phyloP scores from a whole-genome alignment of 2,888 invertebrate genomes.

The Erebia aethiops region DNA sequence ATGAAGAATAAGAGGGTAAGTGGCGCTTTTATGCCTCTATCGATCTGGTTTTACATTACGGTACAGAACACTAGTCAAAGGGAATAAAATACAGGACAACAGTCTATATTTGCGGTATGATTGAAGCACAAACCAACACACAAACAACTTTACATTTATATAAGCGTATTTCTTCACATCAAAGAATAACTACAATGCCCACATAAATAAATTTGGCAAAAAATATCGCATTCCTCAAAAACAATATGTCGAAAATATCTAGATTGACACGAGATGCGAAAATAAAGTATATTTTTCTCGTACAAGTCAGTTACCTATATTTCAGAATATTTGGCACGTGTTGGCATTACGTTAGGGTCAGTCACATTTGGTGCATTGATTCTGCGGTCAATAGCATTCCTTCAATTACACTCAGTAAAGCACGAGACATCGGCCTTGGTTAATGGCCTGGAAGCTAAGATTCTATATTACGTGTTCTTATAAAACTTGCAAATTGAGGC shows the following conservation, averaged over 20 bases:
- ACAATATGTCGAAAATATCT: constrained; percentile 1
- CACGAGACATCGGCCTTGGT: too few species aligned
- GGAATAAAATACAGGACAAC: too few species aligned
- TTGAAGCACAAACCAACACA: neutral
- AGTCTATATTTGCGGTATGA: too few species aligned
- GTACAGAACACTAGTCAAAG: too few species aligned
- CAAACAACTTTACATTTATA: neutral
- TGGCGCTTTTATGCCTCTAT: too few species aligned
- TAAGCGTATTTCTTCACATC: neutral
- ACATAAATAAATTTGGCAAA: constrained; percentile 4
- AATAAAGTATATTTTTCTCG: constrained; percentile 9
- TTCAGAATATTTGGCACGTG: constrained; percentile 8
- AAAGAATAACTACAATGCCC: neutral
- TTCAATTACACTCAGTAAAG: too few species aligned
- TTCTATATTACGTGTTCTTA: too few species aligned
- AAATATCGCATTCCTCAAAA: constrained; percentile 5
- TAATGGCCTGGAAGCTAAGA: too few species aligned
- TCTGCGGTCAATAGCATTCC: constrained; percentile 3
- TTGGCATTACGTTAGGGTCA: constrained; percentile 17
- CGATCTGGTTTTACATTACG: too few species aligned
- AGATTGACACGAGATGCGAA: constrained; percentile 1
- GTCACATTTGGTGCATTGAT: constrained; percentile 19
- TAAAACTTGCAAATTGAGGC: too few species aligned
- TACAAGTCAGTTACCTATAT: constrained; percentile 29
- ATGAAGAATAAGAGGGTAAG: too few species aligned